These are phyloP conservation scores for Pangasius mekongensis DNA, from an alignment of 2,797 vertebrate species.

Conservation along the genomic window DNA sequence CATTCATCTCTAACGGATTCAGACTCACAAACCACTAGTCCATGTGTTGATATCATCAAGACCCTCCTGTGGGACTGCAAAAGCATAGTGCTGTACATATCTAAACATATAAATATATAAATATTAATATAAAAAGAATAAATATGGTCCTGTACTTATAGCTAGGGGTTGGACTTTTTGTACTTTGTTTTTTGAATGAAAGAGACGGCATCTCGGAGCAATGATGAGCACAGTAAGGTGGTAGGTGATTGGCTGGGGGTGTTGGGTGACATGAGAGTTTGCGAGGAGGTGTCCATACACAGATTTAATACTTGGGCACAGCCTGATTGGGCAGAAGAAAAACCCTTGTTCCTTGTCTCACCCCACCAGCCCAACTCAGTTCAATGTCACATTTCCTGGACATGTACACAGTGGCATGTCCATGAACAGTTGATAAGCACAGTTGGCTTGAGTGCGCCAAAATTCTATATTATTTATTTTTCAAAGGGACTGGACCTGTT, in stretches of 20 bases:
- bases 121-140: slow-evolving; percentile 77
- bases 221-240: slow-evolving; percentile 53
- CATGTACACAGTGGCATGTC: slow-evolving; percentile 30
- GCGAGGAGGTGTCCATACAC: slow-evolving; percentile 44
- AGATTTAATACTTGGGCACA: neutral
- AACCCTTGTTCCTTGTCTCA: slow-evolving; percentile 23
- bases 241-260: slow-evolving; percentile 1
- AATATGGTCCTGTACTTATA: slow-evolving; percentile 95
- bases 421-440: slow-evolving; percentile 53
- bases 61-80: slow-evolving; percentile 85
- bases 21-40: slow-evolving; percentile 51
- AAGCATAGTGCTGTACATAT: slow-evolving; percentile 91
- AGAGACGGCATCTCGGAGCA: slow-evolving; percentile 90
- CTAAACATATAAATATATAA: slow-evolving; percentile 74
- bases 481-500: slow-evolving; percentile 12
- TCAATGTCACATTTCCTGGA: slow-evolving; percentile 36
- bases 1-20: slow-evolving; percentile 30
- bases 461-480: slow-evolving; percentile 21
- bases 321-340: slow-evolving; percentile 15
- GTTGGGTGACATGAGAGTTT: neutral
- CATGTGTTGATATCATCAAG: slow-evolving; percentile 67
- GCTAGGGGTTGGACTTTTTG: slow-evolving; percentile 86
- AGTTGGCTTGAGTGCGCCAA: slow-evolving; percentile 30
- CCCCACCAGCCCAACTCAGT: slow-evolving; percentile 13
- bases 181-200: slow-evolving; percentile 87